Conservation (phyloP, 2,888 invertebrate species). For the Sicus ferrugineus region DNA sequence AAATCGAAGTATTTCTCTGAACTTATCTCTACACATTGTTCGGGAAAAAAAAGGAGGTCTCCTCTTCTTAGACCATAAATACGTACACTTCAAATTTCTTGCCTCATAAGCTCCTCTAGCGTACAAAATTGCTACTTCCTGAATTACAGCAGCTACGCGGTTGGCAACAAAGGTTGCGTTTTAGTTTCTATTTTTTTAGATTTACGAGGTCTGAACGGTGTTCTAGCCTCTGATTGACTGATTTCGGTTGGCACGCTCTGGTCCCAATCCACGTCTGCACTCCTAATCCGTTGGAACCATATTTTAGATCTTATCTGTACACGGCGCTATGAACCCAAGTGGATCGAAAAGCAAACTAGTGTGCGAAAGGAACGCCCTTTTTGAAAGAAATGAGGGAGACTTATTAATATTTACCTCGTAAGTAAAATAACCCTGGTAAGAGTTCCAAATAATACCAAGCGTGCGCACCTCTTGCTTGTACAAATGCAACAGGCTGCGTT, state of each 20-base stretch:
- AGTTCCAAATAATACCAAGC: conserved; percentile 3
- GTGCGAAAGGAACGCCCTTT: neutral
- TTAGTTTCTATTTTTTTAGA: neutral
- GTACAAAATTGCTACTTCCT: too few species aligned
- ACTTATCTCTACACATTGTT: too few species aligned
- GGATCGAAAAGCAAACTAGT: neutral
- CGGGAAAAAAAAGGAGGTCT: too few species aligned
- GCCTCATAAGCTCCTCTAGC: too few species aligned
- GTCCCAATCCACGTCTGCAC: conserved; percentile 11
- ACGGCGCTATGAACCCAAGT: neutral
- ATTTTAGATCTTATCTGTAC: conserved; percentile 11
- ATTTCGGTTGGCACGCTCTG: neutral
- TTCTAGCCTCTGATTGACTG: neutral
- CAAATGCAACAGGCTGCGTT: too few species aligned
- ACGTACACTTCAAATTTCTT: too few species aligned
- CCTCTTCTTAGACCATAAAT: too few species aligned
- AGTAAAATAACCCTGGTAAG: neutral
- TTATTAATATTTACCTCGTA: neutral
- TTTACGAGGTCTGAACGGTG: too few species aligned
- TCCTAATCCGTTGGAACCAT: conserved; percentile 17
- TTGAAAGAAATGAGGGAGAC: neutral
- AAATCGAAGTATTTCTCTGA: too few species aligned
- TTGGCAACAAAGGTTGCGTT: too few species aligned
- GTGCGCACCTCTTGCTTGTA: conserved; percentile 12
- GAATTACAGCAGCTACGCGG: too few species aligned